Base-by-base conservation (phyloP, 2,113 vertebrate species). In the Oryzias javanicus region DNA sequence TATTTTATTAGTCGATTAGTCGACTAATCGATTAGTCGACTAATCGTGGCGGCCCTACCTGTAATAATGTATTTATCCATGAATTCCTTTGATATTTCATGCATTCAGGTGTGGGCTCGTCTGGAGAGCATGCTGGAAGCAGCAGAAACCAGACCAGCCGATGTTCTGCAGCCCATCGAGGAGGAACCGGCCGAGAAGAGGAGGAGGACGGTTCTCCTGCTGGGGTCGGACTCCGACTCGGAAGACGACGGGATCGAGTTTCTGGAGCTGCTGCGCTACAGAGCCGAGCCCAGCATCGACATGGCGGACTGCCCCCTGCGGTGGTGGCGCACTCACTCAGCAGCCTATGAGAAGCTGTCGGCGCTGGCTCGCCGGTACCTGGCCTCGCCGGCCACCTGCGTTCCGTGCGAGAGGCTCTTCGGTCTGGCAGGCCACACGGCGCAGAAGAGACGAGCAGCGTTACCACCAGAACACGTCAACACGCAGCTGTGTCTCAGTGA, bases 311-410 rank as follows among this genome's bases (percentile, higher is more conserved):
- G 59, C 18, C 58, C 47, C 18, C 5, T 61, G 35, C 19, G 42
- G 48, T 50, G 47, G 59, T 61, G 59, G 35, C 17, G 16, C 22
- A 4, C 47, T 61, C 48, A 51, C 15, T 50, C 48, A 50, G 18
- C 35, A 51, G 59, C 35, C 48, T 5, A 42, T n/a, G 15, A 41
- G 15, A 50, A 50, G 20, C 20, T 50, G 50, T 52, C 50, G 29
- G 5, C 50, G 24, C 25, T 52, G 10, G 25, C 50, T 29, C 25
- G 16, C 50, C 27, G 10, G 50, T 52, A 29, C 25, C 25, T 29
- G 50, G 50, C 50, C 50, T 27, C 50, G 15, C 50, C 25, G 25
- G 24, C 50, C 3, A 52, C 50, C 25, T 52, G 24, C 1, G 24
- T 52, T 17, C 24, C 50, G n/a, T 27, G 50, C 29, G 50, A 52